These are phyloP conservation scores for Ryuthela nishihirai DNA, from an alignment of 2,888 invertebrate genomes.

Conservation along the genomic window DNA sequence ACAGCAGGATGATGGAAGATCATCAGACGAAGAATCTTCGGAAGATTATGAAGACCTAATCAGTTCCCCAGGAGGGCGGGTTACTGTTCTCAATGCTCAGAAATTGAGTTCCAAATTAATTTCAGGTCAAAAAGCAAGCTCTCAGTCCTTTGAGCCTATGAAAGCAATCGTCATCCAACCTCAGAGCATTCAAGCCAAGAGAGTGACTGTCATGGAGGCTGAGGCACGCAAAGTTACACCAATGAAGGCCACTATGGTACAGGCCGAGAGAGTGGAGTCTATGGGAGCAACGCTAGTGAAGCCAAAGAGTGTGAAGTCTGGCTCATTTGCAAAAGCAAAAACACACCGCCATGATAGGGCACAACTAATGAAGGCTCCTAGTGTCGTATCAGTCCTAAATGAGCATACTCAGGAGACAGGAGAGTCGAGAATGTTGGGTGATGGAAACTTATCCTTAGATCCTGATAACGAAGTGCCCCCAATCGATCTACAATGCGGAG, in stretches of 20 bases:
- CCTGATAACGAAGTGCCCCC: constrained; percentile 8
- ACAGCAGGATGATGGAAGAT: constrained; percentile 9
- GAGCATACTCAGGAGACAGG: constrained; percentile 5
- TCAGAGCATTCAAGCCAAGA: constrained; percentile 23
- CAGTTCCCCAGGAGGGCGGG: constrained; percentile 22
- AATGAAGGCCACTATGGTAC: constrained; percentile 10
- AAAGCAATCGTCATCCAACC: constrained; percentile 25
- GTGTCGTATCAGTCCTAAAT: constrained; percentile 7
- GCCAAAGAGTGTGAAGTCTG: constrained; percentile 10
- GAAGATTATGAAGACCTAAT: constrained; percentile 22
- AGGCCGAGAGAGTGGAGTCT: constrained; percentile 2
- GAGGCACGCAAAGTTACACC: constrained; percentile 9
- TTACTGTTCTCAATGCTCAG: constrained; percentile 29
- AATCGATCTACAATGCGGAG: constrained; percentile 27
- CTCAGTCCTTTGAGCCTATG: constrained; percentile 11
- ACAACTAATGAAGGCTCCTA: no score
- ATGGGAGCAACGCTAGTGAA: constrained; percentile 9
- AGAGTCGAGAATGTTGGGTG: not conserved
- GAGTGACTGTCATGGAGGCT: constrained; percentile 15
- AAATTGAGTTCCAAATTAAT: constrained; percentile 8
- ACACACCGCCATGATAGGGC: constrained; percentile 25
- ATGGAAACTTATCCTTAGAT: no score
- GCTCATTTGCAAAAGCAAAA: constrained; percentile 19
- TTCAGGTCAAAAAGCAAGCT: constrained; percentile 13
- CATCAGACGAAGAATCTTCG: constrained; percentile 15